phyloP scores from a whole-genome alignment of 2,888 invertebrate genomes.

The Megastigmus dorsalis region DNA sequence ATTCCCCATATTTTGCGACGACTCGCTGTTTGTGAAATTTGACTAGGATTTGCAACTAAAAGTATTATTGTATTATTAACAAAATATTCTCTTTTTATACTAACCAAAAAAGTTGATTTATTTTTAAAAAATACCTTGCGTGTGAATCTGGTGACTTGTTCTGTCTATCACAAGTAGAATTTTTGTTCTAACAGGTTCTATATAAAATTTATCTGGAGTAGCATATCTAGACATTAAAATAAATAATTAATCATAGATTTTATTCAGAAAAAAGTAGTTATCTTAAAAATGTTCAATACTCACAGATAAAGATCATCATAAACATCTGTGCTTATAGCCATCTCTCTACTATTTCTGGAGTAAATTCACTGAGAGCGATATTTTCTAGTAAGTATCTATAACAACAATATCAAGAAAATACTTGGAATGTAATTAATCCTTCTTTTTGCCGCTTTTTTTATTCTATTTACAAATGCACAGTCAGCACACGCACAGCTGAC shows the following conservation, averaged over 20 bases:
- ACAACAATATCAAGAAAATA: too few species aligned
- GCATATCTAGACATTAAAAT: conserved; percentile 79
- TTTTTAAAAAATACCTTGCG: conserved; percentile 78
- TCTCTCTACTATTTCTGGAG: conserved; percentile 61
- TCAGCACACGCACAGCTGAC: not conserved
- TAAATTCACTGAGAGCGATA: too few species aligned
- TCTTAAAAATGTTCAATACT: conserved; percentile 72
- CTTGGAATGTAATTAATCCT: conserved; percentile 26
- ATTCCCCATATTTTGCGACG: conserved; percentile 89
- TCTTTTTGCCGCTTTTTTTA: not conserved
- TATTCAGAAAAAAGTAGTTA: too few species aligned
- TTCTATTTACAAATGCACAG: conserved; percentile 34
- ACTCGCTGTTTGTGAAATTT: conserved; percentile 80
- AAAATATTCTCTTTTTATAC: not conserved
- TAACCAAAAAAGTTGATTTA: not conserved
- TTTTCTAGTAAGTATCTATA: too few species aligned
- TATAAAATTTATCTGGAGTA: conserved; percentile 91
- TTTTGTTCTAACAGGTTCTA: conserved; percentile 86
- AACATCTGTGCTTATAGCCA: conserved; percentile 74
- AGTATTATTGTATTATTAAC: conserved; percentile 39
- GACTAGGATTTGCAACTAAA: conserved; percentile 74
- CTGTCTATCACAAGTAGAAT: conserved; percentile 91
- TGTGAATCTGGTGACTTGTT: conserved; percentile 82
- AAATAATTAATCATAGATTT: not conserved
- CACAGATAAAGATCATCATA: conserved; percentile 86